Evolutionary conservation across 2,797 vertebrate species (phyloP), one percentile per base, ranked within the genome.

Genomic region (Diplodus sargus): DNA sequence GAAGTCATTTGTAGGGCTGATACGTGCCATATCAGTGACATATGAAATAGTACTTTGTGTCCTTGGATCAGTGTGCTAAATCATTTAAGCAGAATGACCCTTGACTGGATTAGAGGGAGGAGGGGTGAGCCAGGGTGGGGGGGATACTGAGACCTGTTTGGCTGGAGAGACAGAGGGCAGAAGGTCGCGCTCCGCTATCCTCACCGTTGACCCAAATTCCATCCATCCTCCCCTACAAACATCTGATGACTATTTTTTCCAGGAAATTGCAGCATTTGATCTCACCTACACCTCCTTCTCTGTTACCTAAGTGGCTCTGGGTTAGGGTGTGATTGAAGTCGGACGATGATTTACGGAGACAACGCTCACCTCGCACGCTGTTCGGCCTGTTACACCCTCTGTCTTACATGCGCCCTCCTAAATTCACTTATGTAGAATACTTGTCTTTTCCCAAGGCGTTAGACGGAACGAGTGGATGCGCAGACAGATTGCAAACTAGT

Each of bases 41-140:
- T 95, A 94, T 95, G 92, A 96, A 95, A 95, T 93, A 93, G 84
- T 89, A 93, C 90, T 93, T 89, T 94, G 90, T 94, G 94, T 94
- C 90, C 93, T 74, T 85, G 92, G 94, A 93, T 94, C 79, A 89
- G 85, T 89, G 90, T 84, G 89, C 85, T 91, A 91, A 95, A 93
- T 95, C 91, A 91, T 93, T 93, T 93, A 92, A 96, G 94, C 94
- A 94, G 92, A 94, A 87, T 92, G 94, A 90, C 91, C 90, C 56
- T 81, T 91, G 86, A 79, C 72, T 77, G 76, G 78, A 92, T 89
- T 81, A 75, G 15, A 67, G 61, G 67, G 67, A 79, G 76, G 68
- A 64, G 84, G 84, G 81, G 72, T 81, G 65, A 80, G 77, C 56
- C 16, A 51, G 47, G 58, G 30, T 5, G 30, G 34, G 34, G 34